These are phyloP conservation scores for Myotis brandtii DNA, from an alignment of 2,113 vertebrate species.

Conservation along the genomic window DNA sequence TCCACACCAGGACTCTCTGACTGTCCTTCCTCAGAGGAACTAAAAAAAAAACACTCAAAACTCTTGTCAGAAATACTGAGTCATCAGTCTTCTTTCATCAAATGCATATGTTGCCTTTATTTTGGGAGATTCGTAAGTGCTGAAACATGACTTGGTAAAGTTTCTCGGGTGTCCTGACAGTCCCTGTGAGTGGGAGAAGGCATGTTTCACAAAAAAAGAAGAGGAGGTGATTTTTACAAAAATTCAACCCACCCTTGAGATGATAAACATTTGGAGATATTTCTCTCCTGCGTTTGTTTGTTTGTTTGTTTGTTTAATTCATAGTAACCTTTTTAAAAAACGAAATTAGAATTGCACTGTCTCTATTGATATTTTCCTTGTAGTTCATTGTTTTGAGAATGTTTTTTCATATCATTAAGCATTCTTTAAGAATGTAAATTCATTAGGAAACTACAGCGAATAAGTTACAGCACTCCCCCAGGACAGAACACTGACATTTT, in stretches of 20 bases:
- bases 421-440: constrained; percentile 22
- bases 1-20: background rate
- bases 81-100: background rate
- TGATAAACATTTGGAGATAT: background rate
- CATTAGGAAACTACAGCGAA: background rate
- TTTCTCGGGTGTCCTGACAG: background rate
- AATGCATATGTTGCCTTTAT: background rate
- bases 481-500: background rate
- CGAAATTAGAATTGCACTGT: background rate
- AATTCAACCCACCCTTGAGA: background rate
- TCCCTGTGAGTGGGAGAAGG: background rate
- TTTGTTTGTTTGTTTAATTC: background rate
- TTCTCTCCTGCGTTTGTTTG: background rate
- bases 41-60: background rate
- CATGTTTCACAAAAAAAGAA: background rate
- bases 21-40: background rate
- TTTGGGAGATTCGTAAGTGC: background rate
- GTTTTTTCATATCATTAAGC: constrained; percentile 4
- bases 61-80: background rate
- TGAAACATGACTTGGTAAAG: background rate
- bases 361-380: background rate
- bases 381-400: background rate
- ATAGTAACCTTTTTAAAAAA: constrained; percentile 1
- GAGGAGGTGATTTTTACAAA: background rate
- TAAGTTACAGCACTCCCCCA: background rate